Conservation (phyloP, 2,113 vertebrate species). For the Steatornis caripensis region DNA sequence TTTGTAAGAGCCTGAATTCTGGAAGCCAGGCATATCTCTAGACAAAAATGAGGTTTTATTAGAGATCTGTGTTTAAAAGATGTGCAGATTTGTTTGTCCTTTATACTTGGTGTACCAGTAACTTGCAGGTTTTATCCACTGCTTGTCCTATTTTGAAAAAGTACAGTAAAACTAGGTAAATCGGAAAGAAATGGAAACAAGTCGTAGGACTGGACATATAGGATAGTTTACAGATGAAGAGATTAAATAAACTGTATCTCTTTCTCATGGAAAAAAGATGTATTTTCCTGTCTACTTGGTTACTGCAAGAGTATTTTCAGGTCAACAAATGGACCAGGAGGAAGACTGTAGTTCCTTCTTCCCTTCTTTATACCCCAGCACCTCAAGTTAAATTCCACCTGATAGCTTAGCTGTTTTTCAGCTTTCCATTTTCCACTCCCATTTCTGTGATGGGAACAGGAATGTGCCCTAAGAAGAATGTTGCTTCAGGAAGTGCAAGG, state of each 20-base stretch:
- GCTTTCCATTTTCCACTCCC: not conserved
- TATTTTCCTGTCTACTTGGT: not conserved
- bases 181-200: not conserved
- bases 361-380: not conserved
- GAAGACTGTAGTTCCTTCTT: not conserved
- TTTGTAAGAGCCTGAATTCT: not conserved
- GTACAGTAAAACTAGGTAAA: not conserved
- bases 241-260: not conserved
- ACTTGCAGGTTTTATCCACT: not conserved
- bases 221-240: not conserved
- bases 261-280: not conserved
- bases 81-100: not conserved
- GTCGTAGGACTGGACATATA: not conserved
- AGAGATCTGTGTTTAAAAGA: not conserved
- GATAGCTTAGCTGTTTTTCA: not conserved
- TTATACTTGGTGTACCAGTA: not conserved
- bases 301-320: not conserved
- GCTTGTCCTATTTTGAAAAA: not conserved
- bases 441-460: not conserved
- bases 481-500: not conserved
- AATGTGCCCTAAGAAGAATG: not conserved
- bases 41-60: not conserved
- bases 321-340: not conserved
- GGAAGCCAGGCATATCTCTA: not conserved
- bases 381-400: not conserved